Evolutionary conservation across 1,140 invertebrate genomes (phyloP).

Genomic region (Wiebesia pumilae): DNA sequence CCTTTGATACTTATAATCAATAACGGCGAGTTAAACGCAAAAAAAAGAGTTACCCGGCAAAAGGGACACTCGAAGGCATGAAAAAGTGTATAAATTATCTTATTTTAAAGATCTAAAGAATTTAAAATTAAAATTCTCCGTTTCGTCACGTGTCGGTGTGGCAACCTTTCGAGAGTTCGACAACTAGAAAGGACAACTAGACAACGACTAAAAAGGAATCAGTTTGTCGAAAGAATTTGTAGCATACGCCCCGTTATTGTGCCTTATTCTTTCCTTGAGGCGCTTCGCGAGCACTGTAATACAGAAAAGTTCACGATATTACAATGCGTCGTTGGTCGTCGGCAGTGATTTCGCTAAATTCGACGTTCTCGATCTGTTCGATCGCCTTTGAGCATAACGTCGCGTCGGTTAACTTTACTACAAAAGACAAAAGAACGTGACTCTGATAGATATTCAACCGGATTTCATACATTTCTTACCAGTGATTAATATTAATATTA

Average conservation of each 20-base stretch:
- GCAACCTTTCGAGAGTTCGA: neutral
- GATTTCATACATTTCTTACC: neutral
- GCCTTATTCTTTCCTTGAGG: neutral
- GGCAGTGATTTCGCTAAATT: neutral
- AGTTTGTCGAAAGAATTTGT: slow-evolving; percentile 5
- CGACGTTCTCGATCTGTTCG: neutral
- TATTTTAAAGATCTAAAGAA: slow-evolving; percentile 8
- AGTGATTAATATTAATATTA: neutral
- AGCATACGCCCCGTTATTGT: slow-evolving; percentile 15
- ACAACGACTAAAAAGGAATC: neutral
- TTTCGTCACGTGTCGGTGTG: neutral
- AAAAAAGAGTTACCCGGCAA: neutral
- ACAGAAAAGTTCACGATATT: neutral
- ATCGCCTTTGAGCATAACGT: neutral
- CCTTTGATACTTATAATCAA: neutral
- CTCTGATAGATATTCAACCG: neutral
- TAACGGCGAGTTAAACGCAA: neutral
- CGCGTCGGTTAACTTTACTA: neutral
- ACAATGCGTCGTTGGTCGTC: neutral
- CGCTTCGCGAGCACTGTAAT: neutral
- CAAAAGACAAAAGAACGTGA: neutral
- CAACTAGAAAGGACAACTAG: no score
- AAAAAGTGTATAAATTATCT: slow-evolving; percentile 22
- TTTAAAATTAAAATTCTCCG: slow-evolving; percentile 16
- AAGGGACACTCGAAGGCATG: neutral